phyloP scores from a whole-genome alignment of 1,140 invertebrate genomes.

The Drosophila orosa region DNA sequence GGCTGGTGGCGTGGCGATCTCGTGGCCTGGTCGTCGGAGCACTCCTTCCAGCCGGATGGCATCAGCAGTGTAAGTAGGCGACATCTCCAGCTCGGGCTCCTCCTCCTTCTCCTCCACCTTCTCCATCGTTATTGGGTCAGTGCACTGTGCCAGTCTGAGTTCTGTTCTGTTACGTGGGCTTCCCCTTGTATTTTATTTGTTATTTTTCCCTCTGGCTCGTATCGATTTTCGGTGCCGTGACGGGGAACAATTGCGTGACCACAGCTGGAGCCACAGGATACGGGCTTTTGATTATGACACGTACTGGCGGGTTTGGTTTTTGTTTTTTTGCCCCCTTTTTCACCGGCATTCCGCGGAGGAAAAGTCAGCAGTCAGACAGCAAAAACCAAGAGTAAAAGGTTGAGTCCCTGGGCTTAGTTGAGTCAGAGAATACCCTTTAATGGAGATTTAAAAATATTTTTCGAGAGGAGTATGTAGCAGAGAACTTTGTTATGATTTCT shows the following conservation, averaged over 20 bases:
- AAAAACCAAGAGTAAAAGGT: constrained; percentile 2
- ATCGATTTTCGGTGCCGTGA: constrained; percentile 76
- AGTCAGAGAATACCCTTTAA: background rate
- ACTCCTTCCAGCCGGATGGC: constrained; percentile 78
- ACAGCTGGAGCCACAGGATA: constrained; percentile 64
- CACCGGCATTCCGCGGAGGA: constrained; percentile 10
- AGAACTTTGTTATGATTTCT: background rate
- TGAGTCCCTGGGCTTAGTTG: background rate
- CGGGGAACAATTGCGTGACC: constrained; percentile 61
- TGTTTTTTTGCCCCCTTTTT: constrained; percentile 19
- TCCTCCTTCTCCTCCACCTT: background rate
- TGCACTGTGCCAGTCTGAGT: constrained; percentile 57
- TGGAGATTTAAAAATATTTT: background rate
- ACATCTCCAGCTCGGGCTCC: background rate
- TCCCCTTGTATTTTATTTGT: constrained; percentile 26
- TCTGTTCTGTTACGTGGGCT: constrained; percentile 4
- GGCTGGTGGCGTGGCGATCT: constrained; percentile 74
- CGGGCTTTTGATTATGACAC: constrained; percentile 79
- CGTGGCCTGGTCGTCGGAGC: constrained; percentile 67
- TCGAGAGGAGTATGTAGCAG: no score
- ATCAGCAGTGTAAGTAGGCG: constrained; percentile 76
- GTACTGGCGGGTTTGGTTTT: constrained; percentile 38
- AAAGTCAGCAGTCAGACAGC: constrained; percentile 30
- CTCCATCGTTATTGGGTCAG: constrained; percentile 62
- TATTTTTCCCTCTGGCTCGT: constrained; percentile 17